Base-by-base conservation (phyloP, 1,140 invertebrate genomes). In the Sarcophaga bullata region DNA sequence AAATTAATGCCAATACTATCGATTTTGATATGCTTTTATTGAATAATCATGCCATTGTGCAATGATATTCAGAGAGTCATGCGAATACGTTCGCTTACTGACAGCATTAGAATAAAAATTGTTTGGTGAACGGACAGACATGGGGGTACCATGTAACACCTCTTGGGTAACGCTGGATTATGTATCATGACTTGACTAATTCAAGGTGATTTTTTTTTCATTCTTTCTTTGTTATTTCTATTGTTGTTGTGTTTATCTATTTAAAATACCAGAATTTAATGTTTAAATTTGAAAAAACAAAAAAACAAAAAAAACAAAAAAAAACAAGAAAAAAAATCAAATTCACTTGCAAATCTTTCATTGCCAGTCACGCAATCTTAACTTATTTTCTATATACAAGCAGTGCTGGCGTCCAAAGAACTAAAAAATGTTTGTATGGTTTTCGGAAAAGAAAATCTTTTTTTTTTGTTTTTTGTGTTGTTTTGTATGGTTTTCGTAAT, bases 101-200 rank as follows among this genome's bases (percentile, higher is more conserved):
- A 19, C n/a, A 68, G 62, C 9, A 68, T 68, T 68, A 25, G 17
- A 68, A 68, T 52, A 52, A 62, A 62, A 68, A 19, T 68, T 68
- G n/a, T 37, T 2, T 37, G 25, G 25, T 37, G 25, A n/a, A 68
- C 9, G 62, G 62, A 68, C 62, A 68, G 62, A 68, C 62, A 68
- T 19, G n/a, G n/a, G n/a, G 62, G 62, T 7, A 68, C 62, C 62
- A 68, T 19, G 19, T 68, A 68, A 19, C 62, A 19, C 62, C 62
- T 68, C 62, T 68, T 68, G 62, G 62, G 62, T 68, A 19, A 68
- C 62, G 62, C 62, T 68, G 62, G 62, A 19, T 68, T 68, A 25
- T 68, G 8, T 68, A 68, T 68, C 62, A 68, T 68, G 62, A 68
- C 62, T 68, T 68, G 62, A 68, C 62, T 68, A 68, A 68, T 68